Evolutionary conservation across 2,113 vertebrate species (phyloP), one percentile per base, ranked within the genome.

Genomic region (Grantiella picta): DNA sequence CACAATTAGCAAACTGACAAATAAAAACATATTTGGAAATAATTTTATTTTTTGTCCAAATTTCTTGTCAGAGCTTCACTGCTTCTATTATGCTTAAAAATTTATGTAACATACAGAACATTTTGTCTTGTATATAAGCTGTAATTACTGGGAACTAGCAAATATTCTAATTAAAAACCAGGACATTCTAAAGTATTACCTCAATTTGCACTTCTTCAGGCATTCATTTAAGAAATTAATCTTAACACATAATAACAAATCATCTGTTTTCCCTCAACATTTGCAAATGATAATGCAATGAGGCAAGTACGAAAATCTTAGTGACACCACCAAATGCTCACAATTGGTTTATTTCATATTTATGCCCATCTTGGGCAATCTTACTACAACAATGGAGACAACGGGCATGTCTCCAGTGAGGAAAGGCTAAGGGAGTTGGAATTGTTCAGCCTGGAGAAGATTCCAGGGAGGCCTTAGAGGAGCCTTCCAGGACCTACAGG

Each of bases 401-500:
- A 22, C 0, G 0, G 29, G 11, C 22, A 52, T 19, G 45, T 25
- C 10, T 64, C 17, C 85, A 56, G 5, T 8, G n/a, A 56, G 9
- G 4, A 38, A 59, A 75, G 12, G 19, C 23, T 66, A 23, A n/a
- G 23, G n/a, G 13, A 50, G 35, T 10, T 44, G 33, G 9, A 63
- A 40, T 14, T 73, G 52, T 24, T 38, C 15, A 73, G 27, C 9
- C 36, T 59, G 33, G 15, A 65, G 33, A 23, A 31, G 10, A 57
- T 16, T 65, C 6, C 33, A 66, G 28, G 18, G 44, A 73, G 22
- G 36, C 10, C 15, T 33, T 13, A 65, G 12, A 65, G 27, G 33
- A 73, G 35, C 18, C 23, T 52, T 59, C 19, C 28, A 66, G 44
- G 17, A 82, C 15, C 33, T 38, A 59, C 13, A 73, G 11, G 9